Evolutionary conservation across 2,888 invertebrate genomes (phyloP).

Genomic region (Myathropa florea): DNA sequence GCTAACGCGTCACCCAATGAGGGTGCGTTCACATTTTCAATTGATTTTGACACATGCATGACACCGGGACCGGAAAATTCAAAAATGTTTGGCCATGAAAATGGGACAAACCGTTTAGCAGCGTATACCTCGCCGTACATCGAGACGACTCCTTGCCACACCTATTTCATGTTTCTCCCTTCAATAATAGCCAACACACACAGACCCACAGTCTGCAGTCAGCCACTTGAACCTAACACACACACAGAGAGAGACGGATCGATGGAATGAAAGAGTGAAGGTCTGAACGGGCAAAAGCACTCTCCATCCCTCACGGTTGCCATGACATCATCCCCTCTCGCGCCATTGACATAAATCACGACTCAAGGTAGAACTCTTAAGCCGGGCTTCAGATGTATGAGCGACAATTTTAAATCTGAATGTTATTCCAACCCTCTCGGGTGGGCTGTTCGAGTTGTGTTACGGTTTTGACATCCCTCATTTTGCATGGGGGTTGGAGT

Average conservation of each 20-base stretch:
- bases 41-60: constrained; percentile 33
- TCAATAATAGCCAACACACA: background rate
- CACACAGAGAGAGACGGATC: too few relatives aligned
- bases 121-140: background rate
- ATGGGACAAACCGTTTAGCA: background rate
- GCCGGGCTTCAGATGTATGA: constrained; percentile 52
- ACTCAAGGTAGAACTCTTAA: constrained; percentile 61
- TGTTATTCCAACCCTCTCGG: constrained; percentile 48
- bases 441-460: constrained; percentile 38
- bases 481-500: constrained; percentile 19
- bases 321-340: constrained; percentile 49
- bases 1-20: background rate
- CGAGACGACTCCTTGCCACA: background rate
- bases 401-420: constrained; percentile 63
- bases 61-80: background rate
- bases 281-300: background rate
- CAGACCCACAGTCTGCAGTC: too few relatives aligned
- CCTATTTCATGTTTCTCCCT: constrained; percentile 3
- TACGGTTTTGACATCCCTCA: constrained; percentile 45
- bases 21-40: background rate
- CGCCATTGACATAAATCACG: constrained; percentile 66
- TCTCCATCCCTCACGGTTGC: constrained; percentile 9
- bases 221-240: too few relatives aligned
- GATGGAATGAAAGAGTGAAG: constrained; percentile 5
- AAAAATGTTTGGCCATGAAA: background rate